Evolutionary conservation across 2,888 invertebrate genomes (phyloP).

Genomic region (Serripes groenlandicus): DNA sequence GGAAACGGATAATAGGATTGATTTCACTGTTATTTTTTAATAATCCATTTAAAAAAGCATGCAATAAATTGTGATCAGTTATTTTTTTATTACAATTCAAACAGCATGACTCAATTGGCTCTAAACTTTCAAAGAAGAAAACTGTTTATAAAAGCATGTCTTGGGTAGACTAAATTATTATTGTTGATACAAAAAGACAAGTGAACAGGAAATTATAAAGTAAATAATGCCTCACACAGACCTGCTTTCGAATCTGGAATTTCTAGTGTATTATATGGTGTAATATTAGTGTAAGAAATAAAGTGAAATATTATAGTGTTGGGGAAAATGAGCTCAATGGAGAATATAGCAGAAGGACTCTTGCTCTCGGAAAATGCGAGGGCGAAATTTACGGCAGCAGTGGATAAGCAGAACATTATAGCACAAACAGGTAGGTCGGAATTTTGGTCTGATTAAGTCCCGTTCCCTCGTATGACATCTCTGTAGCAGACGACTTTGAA

Average conservation of each 20-base stretch:
- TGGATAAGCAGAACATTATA: slow-evolving; percentile 75
- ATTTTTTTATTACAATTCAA: background rate
- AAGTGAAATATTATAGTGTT: background rate
- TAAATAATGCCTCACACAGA: background rate
- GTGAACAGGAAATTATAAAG: background rate
- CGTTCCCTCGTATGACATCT: background rate
- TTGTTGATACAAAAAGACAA: background rate
- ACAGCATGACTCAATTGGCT: background rate
- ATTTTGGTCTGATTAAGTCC: background rate
- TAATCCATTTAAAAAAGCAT: no score
- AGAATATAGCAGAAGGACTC: slow-evolving; percentile 59
- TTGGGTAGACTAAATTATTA: background rate
- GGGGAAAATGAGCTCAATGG: slow-evolving; percentile 62
- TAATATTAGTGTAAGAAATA: background rate
- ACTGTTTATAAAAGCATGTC: background rate
- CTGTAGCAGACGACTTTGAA: no score
- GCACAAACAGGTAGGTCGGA: slow-evolving; percentile 72
- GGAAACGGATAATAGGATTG: no score
- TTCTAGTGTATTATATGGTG: background rate
- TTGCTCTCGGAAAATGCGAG: slow-evolving; percentile 60
- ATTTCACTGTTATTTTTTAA: no score
- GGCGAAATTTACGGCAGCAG: slow-evolving; percentile 72
- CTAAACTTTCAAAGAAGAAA: background rate
- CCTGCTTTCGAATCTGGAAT: background rate
- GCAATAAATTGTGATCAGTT: no score